A percentile compares a stretch with the other conserved stretches of the same genome.
phyloP scores from a whole-genome alignment of 2,113 vertebrate species.

The Indicator indicator region DNA sequence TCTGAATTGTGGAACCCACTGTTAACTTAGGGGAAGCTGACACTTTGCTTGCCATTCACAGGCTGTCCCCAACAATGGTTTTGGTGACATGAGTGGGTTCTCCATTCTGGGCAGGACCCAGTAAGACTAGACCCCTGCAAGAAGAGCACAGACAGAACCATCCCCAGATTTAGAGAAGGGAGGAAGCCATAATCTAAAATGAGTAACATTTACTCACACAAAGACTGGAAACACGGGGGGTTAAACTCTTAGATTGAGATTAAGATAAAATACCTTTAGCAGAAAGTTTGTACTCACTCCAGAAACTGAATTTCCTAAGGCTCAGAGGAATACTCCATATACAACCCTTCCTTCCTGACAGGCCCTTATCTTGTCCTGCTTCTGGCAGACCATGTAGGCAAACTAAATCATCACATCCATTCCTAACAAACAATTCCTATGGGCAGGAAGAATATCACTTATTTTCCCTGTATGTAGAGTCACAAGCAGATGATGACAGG shows the following conservation, averaged over 20 bases:
- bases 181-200: neutral
- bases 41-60: neutral
- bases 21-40: neutral
- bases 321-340: neutral
- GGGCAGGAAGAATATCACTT: neutral
- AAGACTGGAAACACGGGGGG: neutral
- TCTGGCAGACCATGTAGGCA: neutral
- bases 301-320: slow-evolving; percentile 22
- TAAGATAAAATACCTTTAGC: neutral
- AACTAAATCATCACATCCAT: neutral
- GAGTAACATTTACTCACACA: neutral
- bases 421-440: neutral
- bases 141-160: neutral
- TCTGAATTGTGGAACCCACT: neutral
- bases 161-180: neutral
- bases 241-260: slow-evolving; percentile 32
- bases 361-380: slow-evolving; percentile 36
- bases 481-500: neutral
- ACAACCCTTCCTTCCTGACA: slow-evolving; percentile 22
- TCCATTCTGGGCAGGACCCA: neutral
- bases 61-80: neutral
- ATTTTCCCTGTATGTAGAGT: neutral
- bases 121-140: neutral
- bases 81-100: neutral
- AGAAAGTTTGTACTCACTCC: slow-evolving; percentile 6